Conservation (phyloP, 1,140 invertebrate genomes). For the Limonius californicus region DNA sequence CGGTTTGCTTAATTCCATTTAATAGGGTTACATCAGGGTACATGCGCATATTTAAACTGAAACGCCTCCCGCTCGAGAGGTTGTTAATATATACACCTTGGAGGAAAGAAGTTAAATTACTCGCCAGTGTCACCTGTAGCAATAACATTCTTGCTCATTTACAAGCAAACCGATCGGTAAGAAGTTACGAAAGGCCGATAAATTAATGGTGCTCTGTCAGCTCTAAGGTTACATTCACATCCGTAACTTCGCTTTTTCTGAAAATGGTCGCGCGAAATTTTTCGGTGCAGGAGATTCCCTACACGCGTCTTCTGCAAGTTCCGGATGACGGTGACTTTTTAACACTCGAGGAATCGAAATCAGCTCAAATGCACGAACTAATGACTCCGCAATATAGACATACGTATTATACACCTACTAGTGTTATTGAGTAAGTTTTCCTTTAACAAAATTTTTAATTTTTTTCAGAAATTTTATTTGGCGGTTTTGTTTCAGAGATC, state of each 20-base stretch:
- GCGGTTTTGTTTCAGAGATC: slow-evolving; percentile 44
- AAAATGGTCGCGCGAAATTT: slow-evolving; percentile 41
- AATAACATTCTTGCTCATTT: too few relatives aligned
- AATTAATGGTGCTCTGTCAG: too few relatives aligned
- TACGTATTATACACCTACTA: slow-evolving; percentile 41
- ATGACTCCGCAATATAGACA: slow-evolving; percentile 36
- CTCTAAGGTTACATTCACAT: too few relatives aligned
- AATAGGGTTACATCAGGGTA: too few relatives aligned
- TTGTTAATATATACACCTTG: slow-evolving; percentile 10
- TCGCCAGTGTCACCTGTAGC: not conserved
- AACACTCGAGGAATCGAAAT: slow-evolving; percentile 42
- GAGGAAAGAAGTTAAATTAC: slow-evolving; percentile 1
- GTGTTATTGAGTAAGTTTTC: slow-evolving; percentile 41
- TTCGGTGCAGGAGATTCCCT: slow-evolving; percentile 40
- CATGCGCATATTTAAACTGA: slow-evolving; percentile 5
- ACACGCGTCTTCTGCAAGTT: slow-evolving; percentile 40
- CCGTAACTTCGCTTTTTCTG: not conserved
- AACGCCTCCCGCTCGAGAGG: not conserved
- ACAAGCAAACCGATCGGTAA: too few relatives aligned
- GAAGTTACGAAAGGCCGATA: too few relatives aligned
- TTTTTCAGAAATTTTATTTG: too few relatives aligned
- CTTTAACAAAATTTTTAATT: too few relatives aligned
- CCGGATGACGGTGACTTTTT: slow-evolving; percentile 40
- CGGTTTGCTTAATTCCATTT: too few relatives aligned
- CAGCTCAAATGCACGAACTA: slow-evolving; percentile 32